Base-by-base conservation (phyloP, 2,113 vertebrate species). In the Alethe diademata region DNA sequence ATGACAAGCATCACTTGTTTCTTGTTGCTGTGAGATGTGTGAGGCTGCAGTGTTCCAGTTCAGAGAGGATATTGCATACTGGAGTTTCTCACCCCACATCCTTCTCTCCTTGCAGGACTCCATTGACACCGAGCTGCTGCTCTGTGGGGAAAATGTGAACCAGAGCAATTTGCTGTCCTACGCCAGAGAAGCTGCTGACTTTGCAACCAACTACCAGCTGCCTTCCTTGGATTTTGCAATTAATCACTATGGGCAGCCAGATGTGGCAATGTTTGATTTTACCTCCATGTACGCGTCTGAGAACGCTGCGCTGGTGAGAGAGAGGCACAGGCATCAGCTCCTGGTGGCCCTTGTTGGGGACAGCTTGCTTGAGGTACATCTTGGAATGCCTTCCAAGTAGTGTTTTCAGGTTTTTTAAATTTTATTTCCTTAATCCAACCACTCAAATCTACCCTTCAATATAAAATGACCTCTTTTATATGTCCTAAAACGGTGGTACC, bases 221-320 rank as follows among this genome's bases (percentile, higher is more conserved):
- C 99, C 99, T 22, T 99, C 98, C 10, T 97, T 99, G 92, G 99
- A 99, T 95, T 99, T 98, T 86, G 99, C 99, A 91, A 98, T 98
- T 86, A 99, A 99, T 97, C 99, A 99, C 97, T 98, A 98, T 1
- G 98, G 98, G 62, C 99, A 99, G 93, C 98, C 99, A 13, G 99
- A 99, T 20, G 99, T 99, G 83, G 99, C 99, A 48, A 99, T 99
- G 99, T 99, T 99, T 47, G 99, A 99, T 97, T 99, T 99, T 94
- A 99, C 99, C 36, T 99, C 97, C 97, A 99, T 99, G 99, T 98
- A 99, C 13, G 99, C 99, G 25, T 99, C 99, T 1, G 99, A 99
- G 97, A 99, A 99, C 0, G 99, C 99, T 0, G 99, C 99, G 0
- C 97, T 99, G 72, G 98, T 99, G 95, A 98, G 99, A 58, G 99